Conservation (phyloP, 2,888 invertebrate species). For the Tolmerus cingulatus region DNA sequence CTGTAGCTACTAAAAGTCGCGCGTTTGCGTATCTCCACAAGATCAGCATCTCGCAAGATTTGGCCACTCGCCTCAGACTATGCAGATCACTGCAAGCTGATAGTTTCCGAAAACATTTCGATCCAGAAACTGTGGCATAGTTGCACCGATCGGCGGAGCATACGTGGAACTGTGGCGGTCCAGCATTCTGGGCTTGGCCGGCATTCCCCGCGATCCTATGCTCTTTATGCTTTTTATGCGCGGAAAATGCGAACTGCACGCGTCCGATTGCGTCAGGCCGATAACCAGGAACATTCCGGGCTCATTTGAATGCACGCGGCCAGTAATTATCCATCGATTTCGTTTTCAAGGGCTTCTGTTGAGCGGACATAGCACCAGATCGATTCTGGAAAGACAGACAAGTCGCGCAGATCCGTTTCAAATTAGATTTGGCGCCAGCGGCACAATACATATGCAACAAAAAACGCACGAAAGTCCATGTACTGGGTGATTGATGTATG, state of each 20-base stretch:
- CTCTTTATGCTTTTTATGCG: not conserved
- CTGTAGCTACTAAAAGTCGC: not conserved
- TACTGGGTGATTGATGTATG: not conserved
- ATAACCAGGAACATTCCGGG: not conserved
- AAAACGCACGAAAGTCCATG: not conserved
- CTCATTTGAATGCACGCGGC: conserved; percentile 5
- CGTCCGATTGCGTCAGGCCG: not conserved
- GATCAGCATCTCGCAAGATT: not conserved
- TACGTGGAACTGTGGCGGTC: not conserved
- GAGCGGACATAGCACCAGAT: not conserved
- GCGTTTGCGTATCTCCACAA: not conserved
- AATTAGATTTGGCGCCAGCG: not conserved
- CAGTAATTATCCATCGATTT: not conserved
- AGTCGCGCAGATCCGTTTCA: not conserved
- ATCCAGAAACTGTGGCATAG: not conserved
- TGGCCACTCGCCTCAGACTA: not conserved
- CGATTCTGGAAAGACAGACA: too few relatives aligned
- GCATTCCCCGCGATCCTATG: not conserved
- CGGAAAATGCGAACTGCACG: not conserved
- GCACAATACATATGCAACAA: not conserved
- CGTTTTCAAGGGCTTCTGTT: conserved; percentile 8
- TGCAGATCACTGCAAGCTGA: not conserved
- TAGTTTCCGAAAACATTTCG: not conserved
- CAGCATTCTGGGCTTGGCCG: not conserved
- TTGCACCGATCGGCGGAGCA: not conserved